These are phyloP conservation scores for Diachrysia chrysitis DNA, from an alignment of 2,888 invertebrate species.

Conservation along the genomic window DNA sequence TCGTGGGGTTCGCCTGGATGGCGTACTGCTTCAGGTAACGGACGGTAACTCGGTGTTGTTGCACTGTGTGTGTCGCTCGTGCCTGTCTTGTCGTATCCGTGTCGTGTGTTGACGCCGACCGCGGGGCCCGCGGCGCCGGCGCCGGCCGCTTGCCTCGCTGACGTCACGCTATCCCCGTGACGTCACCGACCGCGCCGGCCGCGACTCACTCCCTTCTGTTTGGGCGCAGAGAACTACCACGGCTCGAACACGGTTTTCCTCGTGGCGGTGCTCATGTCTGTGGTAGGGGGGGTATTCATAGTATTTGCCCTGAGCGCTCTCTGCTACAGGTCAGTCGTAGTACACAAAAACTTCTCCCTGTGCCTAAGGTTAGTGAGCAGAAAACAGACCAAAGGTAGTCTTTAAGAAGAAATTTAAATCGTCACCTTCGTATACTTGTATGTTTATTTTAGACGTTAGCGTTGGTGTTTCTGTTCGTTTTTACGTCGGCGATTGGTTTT, in stretches of 20 bases:
- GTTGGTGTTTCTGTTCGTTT: slow-evolving; percentile 88
- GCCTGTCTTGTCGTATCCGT: slow-evolving; percentile 76
- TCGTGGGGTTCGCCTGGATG: slow-evolving; percentile 98
- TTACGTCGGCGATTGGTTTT: slow-evolving; percentile 85
- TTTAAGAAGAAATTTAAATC: slow-evolving; percentile 89
- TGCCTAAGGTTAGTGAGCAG: slow-evolving; percentile 99
- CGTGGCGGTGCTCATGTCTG: slow-evolving; percentile 99
- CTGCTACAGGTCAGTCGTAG: slow-evolving; percentile 99
- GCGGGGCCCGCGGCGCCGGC: slow-evolving; percentile 73
- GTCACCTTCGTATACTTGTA: slow-evolving; percentile 89
- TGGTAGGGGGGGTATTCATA: slow-evolving; percentile 99
- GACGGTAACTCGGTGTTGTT: slow-evolving; percentile 87
- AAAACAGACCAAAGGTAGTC: slow-evolving; percentile 93
- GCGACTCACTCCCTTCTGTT: slow-evolving; percentile 81
- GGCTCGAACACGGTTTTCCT: slow-evolving; percentile 99
- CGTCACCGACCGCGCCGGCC: slow-evolving; percentile 66
- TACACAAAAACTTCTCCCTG: slow-evolving; percentile 99
- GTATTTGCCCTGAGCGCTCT: slow-evolving; percentile 99
- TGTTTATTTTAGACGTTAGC: slow-evolving; percentile 89
- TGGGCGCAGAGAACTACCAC: slow-evolving; percentile 97
- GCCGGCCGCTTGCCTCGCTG: slow-evolving; percentile 75
- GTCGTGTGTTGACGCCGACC: slow-evolving; percentile 63
- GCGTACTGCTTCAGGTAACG: slow-evolving; percentile 98
- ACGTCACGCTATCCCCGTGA: slow-evolving; percentile 64
- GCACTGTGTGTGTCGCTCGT: slow-evolving; percentile 84